A percentile compares a stretch with the other conserved stretches of the same genome.
Evolutionary conservation across 2,888 invertebrate species (phyloP).

Genomic region (Stenolophus ochropezus): DNA sequence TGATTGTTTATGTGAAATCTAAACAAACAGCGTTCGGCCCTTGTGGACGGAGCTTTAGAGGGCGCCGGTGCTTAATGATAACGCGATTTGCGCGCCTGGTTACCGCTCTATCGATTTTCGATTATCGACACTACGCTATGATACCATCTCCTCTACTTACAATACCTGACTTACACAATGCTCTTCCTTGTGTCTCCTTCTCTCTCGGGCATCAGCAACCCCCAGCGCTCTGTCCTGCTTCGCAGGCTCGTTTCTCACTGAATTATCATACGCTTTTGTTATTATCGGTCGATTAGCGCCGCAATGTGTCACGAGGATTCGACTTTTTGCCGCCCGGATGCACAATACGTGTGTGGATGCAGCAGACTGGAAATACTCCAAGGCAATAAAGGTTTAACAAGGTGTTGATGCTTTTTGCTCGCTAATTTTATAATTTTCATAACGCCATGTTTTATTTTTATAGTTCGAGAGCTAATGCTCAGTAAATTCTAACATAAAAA

Average conservation of each 20-base stretch:
- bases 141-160: constrained; percentile 53
- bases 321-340: constrained; percentile 30
- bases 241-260: constrained; percentile 30
- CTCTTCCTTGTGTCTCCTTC: constrained; percentile 11
- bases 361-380: constrained; percentile 6
- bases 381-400: constrained; percentile 38
- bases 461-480: not conserved
- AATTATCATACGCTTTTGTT: constrained; percentile 56
- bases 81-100: constrained; percentile 55
- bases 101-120: constrained; percentile 56
- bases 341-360: not conserved
- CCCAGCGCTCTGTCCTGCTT: not conserved
- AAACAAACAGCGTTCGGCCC: not conserved
- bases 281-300: constrained; percentile 55
- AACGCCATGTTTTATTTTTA: not conserved
- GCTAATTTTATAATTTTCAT: constrained; percentile 9
- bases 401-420: constrained; percentile 5
- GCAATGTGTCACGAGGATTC: constrained; percentile 48
- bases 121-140: constrained; percentile 54
- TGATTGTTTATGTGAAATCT: not conserved
- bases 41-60: not conserved
- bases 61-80: constrained; percentile 52
- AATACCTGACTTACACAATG: constrained; percentile 52
- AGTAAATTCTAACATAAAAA: not conserved
- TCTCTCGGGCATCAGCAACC: not conserved